A percentile compares a stretch with the other conserved stretches of the same genome.
phyloP scores from a whole-genome alignment of 2,113 vertebrate genomes.

The Bothrops jararaca region DNA sequence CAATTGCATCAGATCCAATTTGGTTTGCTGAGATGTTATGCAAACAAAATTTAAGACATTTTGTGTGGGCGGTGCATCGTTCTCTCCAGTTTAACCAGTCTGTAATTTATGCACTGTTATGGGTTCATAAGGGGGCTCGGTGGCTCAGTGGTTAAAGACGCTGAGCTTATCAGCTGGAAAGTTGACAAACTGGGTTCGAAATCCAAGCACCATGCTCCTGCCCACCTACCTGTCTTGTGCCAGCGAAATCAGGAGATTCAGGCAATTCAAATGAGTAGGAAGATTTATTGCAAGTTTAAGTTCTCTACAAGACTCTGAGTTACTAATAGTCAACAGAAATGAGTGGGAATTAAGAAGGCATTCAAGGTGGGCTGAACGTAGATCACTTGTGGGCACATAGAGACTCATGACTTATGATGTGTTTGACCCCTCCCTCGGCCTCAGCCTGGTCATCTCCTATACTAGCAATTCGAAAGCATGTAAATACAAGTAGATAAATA shows the following conservation, averaged over 20 bases:
- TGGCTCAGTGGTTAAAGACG: not conserved
- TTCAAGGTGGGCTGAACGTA: not conserved
- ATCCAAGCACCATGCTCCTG: not conserved
- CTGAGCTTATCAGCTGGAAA: not conserved
- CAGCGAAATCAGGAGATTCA: not conserved
- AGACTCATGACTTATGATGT: not conserved
- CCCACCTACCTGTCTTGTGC: not conserved
- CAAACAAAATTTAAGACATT: conserved; percentile 35
- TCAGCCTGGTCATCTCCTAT: too few species aligned
- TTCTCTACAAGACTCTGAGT: not conserved
- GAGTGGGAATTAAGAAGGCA: not conserved
- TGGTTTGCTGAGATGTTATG: conserved; percentile 27
- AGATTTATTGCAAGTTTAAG: not conserved
- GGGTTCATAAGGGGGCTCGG: not conserved
- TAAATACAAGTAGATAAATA: too few species aligned
- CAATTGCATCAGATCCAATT: conserved; percentile 49
- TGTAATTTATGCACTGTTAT: not conserved
- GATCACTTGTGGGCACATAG: not conserved
- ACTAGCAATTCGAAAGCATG: too few species aligned
- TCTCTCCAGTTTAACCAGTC: not conserved
- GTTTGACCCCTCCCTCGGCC: not conserved
- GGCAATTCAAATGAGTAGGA: not conserved
- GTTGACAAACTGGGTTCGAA: not conserved
- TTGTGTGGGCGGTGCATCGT: not conserved
- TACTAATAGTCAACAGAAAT: not conserved